phyloP scores from a whole-genome alignment of 1,140 invertebrate genomes.

The Leptopilina boulardi region DNA sequence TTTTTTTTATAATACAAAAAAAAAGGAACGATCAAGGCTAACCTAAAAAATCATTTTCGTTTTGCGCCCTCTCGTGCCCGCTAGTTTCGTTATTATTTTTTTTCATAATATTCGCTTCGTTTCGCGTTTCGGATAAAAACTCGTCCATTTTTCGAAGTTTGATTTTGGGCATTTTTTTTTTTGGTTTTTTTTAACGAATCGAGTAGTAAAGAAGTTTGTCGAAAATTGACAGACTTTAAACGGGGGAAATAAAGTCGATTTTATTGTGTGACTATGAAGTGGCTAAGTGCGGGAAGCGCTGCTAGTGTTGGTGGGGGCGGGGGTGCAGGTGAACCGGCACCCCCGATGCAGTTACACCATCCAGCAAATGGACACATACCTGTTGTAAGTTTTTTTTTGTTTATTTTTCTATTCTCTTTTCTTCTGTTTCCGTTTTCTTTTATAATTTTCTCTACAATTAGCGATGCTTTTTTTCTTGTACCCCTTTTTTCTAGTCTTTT shows the following conservation, averaged over 20 bases:
- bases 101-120: too few relatives aligned
- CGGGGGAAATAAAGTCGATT: constrained; percentile 48
- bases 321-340: constrained; percentile 73
- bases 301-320: constrained; percentile 46
- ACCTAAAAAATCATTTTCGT: too few relatives aligned
- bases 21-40: too few relatives aligned
- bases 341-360: constrained; percentile 74
- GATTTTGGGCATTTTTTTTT: background rate
- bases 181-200: too few relatives aligned
- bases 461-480: too few relatives aligned
- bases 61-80: too few relatives aligned
- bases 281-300: constrained; percentile 71
- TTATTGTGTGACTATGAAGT: constrained; percentile 67
- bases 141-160: background rate
- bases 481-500: too few relatives aligned
- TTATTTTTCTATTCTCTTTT: constrained; percentile 28
- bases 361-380: constrained; percentile 74
- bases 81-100: too few relatives aligned
- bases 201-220: background rate
- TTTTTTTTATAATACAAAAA: too few relatives aligned
- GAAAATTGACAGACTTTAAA: constrained; percentile 52
- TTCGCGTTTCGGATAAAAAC: too few relatives aligned
- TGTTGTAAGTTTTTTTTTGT: constrained; percentile 60
- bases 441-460: background rate
- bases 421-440: constrained; percentile 24